Evolutionary conservation across 2,888 invertebrate species (phyloP), one percentile per base, ranked within the genome.

Genomic region (Ptilodon capucinus): DNA sequence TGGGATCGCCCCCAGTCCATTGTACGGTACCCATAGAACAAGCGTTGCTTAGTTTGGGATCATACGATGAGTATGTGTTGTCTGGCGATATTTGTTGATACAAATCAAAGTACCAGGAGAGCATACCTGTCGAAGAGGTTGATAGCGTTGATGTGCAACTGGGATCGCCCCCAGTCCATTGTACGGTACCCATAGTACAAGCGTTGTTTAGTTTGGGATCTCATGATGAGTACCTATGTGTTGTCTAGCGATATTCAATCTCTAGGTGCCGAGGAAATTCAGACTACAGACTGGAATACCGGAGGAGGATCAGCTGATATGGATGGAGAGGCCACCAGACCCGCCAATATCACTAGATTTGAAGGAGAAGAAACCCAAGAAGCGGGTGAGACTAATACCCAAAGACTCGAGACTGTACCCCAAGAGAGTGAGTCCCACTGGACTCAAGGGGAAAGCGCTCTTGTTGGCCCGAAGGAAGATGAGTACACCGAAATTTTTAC

Each of bases 221-320:
- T n/a, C n/a, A n/a, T n/a, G n/a, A n/a, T n/a, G n/a, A n/a, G n/a
- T n/a, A n/a, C n/a, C n/a, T n/a, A n/a, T n/a, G n/a, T n/a, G n/a
- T n/a, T n/a, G n/a, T n/a, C 23, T 4, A 23, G 23, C 23, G 4
- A 23, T 14, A 2, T 32, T n/a, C 14, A 14, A 5, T 13, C 18
- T 45, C 1, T 54, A 88, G 88, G 56, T 55, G 0, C 74, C 76
- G 0, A 67, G 89, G 18, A 84, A 68, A 51, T 89, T 86, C 57
- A 66, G 64, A 0, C 4, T 88, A 0, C 65, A 68, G 46, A 17
- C 40, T 0, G 58, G 57, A 0, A 73, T 84, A 23, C 56, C 76
- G 0, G 71, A 73, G 0, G 57, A 66, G 0, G 28, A 59, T 0
- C 86, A 88, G 43, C 45, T 58, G 4, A 87, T 90, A 2, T 89